phyloP scores from a whole-genome alignment of 2,888 invertebrate genomes.

The Autographa gamma region DNA sequence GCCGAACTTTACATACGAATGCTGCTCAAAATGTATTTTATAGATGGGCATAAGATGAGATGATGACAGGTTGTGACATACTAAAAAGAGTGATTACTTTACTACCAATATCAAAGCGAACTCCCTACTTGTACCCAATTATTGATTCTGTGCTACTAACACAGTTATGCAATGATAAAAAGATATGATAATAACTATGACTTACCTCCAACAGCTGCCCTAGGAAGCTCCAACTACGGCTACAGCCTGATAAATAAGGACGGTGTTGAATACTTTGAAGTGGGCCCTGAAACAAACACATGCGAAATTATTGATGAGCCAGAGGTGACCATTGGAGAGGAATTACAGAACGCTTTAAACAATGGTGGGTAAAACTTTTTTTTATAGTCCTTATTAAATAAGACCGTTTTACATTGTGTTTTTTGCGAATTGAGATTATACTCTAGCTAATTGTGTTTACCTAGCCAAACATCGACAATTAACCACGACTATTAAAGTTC shows the following conservation, averaged over 20 bases:
- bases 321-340: conserved; percentile 58
- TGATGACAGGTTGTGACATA: too few species aligned
- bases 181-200: not conserved
- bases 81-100: too few species aligned
- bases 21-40: too few species aligned
- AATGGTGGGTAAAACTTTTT: conserved; percentile 64
- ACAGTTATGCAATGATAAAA: not conserved
- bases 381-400: not conserved
- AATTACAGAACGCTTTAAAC: conserved; percentile 59
- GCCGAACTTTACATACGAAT: too few species aligned
- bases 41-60: too few species aligned
- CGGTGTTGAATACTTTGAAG: conserved; percentile 72
- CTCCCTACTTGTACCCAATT: not conserved
- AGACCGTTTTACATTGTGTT: not conserved
- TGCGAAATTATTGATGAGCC: conserved; percentile 71
- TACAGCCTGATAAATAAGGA: conserved; percentile 70
- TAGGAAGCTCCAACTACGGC: conserved; percentile 70
- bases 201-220: conserved; percentile 64
- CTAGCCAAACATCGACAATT: too few species aligned
- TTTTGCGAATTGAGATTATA: too few species aligned
- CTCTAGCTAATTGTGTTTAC: too few species aligned
- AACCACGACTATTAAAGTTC: too few species aligned
- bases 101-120: too few species aligned
- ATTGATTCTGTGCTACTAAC: not conserved
- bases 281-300: conserved; percentile 75